Conservation (phyloP, 2,113 vertebrate genomes). For the Oreocharis arfaki region DNA sequence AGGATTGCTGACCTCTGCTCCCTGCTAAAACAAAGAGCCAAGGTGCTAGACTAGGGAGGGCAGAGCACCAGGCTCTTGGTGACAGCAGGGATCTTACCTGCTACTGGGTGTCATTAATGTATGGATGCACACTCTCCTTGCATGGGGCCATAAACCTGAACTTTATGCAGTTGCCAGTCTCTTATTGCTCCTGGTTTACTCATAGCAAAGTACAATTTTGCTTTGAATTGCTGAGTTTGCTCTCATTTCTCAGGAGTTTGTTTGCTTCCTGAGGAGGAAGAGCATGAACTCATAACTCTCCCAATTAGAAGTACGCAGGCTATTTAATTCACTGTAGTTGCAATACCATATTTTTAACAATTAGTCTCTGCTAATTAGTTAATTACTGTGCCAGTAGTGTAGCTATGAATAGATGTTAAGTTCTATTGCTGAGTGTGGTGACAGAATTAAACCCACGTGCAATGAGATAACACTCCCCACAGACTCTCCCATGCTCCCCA, state of each 20-base stretch:
- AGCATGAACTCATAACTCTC: background rate
- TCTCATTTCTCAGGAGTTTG: background rate
- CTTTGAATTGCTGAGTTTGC: background rate
- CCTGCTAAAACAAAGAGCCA: background rate
- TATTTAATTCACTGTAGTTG: conserved; percentile 4
- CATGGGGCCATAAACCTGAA: background rate
- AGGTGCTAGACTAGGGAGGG: background rate
- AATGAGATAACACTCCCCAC: background rate
- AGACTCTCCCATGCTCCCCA: background rate
- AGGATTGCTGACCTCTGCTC: background rate
- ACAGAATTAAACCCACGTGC: background rate
- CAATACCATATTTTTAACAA: conserved; percentile 1
- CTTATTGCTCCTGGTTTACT: background rate
- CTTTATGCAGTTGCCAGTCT: background rate
- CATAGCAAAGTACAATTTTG: background rate
- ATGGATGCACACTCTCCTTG: background rate
- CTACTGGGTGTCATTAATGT: background rate
- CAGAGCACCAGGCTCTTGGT: background rate
- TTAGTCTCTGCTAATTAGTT: conserved; percentile 43
- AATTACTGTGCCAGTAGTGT: background rate
- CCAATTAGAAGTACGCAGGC: background rate
- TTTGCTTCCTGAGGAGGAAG: background rate
- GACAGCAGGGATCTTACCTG: background rate
- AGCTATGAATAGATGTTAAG: conserved; percentile 2
- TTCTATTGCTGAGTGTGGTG: background rate